These are phyloP conservation scores for Aricia agestis DNA, from an alignment of 1,140 invertebrate species.

Conservation along the genomic window DNA sequence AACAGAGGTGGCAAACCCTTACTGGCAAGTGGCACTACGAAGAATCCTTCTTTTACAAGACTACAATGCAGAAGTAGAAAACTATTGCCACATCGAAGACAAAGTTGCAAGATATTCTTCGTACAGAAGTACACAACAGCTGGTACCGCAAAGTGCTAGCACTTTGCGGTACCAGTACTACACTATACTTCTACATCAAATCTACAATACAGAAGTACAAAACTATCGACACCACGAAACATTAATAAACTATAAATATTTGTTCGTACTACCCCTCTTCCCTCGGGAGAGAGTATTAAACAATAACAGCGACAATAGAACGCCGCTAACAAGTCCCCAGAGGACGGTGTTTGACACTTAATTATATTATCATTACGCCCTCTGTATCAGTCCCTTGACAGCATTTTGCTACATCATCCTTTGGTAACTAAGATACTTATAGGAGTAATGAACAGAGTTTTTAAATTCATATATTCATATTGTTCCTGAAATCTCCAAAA, in stretches of 20 bases:
- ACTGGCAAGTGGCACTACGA: no score
- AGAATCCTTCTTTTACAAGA: background rate
- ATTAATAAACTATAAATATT: slow-evolving; percentile 15
- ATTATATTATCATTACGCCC: slow-evolving; percentile 8
- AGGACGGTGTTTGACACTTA: slow-evolving; percentile 22
- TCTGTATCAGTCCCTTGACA: no score
- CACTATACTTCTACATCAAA: background rate
- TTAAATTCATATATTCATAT: no score
- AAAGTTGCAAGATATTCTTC: no score
- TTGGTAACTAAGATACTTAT: background rate
- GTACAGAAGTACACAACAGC: no score
- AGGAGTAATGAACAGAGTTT: no score
- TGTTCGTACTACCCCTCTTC: slow-evolving; percentile 17
- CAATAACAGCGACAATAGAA: slow-evolving; percentile 51
- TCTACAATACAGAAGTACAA: background rate
- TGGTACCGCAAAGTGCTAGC: no score
- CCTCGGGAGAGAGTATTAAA: slow-evolving; percentile 45
- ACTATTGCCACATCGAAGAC: background rate
- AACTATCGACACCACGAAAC: background rate
- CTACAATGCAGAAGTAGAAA: background rate
- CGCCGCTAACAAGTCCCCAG: slow-evolving; percentile 47
- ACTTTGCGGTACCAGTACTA: no score
- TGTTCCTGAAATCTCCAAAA: no score
- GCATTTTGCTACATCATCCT: background rate
- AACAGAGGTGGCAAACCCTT: no score